These are phyloP conservation scores for Geococcyx californianus DNA, from an alignment of 2,113 vertebrate genomes.

Conservation along the genomic window DNA sequence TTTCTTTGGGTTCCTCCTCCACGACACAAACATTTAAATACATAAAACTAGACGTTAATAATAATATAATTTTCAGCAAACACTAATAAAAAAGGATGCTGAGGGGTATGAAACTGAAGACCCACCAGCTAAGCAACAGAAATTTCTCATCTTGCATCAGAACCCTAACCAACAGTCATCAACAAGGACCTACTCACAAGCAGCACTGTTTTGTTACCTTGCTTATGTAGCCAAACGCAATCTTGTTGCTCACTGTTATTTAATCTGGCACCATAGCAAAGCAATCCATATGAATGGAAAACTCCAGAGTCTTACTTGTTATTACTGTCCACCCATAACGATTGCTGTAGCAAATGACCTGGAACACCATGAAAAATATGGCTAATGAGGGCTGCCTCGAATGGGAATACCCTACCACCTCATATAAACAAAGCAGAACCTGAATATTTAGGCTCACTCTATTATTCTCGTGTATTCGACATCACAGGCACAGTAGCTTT, in stretches of 20 bases:
- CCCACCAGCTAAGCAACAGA: background rate
- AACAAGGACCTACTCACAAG: background rate
- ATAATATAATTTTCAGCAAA: background rate
- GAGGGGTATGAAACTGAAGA: background rate
- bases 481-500: background rate
- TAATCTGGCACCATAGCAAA: background rate
- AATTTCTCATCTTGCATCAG: background rate
- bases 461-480: background rate
- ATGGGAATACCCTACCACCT: background rate
- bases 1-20: background rate
- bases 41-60: background rate
- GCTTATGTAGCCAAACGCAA: background rate
- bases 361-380: background rate
- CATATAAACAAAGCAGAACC: background rate
- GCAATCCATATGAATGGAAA: background rate
- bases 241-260: background rate
- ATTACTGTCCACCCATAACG: background rate
- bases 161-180: fast-evolving
- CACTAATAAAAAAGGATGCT: background rate
- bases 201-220: background rate
- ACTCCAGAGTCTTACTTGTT: background rate
- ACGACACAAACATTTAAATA: background rate
- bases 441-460: background rate
- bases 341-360: background rate
- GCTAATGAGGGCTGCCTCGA: background rate